phyloP scores from a whole-genome alignment of 2,888 invertebrate genomes.

The Mycalesis mineus region DNA sequence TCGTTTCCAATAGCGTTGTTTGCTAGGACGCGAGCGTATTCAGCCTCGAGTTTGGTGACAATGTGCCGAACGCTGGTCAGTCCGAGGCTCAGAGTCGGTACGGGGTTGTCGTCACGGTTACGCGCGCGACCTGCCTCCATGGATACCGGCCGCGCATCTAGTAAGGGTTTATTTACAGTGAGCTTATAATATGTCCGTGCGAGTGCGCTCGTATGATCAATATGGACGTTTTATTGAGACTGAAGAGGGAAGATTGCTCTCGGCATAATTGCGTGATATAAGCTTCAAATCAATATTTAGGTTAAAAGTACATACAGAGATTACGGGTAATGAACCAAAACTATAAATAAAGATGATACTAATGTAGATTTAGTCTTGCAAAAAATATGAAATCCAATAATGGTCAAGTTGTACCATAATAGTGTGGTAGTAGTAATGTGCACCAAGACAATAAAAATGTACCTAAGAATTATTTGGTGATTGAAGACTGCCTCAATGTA shows the following conservation, averaged over 20 bases:
- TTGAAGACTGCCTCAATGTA: neutral
- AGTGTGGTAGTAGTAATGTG: too few species aligned
- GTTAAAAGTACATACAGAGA: slow-evolving; percentile 7
- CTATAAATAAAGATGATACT: slow-evolving; percentile 10
- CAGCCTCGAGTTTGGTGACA: slow-evolving; percentile 69
- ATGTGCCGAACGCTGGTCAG: slow-evolving; percentile 70
- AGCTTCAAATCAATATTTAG: slow-evolving; percentile 30
- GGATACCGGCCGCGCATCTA: slow-evolving; percentile 61
- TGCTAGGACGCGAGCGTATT: slow-evolving; percentile 55
- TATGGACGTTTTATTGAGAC: slow-evolving; percentile 44
- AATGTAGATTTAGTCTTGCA: too few species aligned
- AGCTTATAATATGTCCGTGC: slow-evolving; percentile 44
- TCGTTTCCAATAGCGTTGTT: slow-evolving; percentile 42
- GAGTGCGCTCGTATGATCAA: slow-evolving; percentile 51
- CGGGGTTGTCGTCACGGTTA: slow-evolving; percentile 66
- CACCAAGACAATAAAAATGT: too few species aligned
- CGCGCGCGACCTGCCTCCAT: slow-evolving; percentile 66
- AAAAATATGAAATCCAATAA: too few species aligned
- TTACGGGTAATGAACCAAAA: neutral
- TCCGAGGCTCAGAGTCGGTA: slow-evolving; percentile 65
- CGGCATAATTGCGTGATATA: slow-evolving; percentile 32
- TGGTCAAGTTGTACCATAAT: too few species aligned
- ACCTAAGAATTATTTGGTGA: too few species aligned
- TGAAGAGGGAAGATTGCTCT: slow-evolving; percentile 48
- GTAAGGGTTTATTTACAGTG: slow-evolving; percentile 38